Conservation (phyloP, 2,888 invertebrate species). For the Sympetrum striolatum region DNA sequence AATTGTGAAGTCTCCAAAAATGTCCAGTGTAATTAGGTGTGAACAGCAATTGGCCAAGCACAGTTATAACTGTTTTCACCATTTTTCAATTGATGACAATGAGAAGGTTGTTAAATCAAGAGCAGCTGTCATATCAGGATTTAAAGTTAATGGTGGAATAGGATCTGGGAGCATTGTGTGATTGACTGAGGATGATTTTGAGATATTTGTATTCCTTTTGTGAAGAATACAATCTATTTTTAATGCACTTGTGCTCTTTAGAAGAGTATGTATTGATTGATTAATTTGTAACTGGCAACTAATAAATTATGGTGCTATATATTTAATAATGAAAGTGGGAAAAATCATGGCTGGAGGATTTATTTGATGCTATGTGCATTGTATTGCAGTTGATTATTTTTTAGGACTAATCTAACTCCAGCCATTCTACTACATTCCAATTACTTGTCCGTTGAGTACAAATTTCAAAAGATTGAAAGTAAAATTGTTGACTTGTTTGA, state of each 20-base stretch:
- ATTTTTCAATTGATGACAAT: not conserved
- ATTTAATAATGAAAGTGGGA: not conserved
- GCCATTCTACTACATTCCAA: not conserved
- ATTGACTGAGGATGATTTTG: not conserved
- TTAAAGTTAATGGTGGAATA: constrained; percentile 13
- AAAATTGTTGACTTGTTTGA: not conserved
- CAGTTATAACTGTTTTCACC: not conserved
- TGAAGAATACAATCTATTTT: not conserved
- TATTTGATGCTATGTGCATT: too few species aligned
- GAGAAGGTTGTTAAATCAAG: not conserved
- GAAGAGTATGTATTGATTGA: not conserved
- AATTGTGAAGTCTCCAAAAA: not conserved
- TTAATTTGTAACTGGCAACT: not conserved
- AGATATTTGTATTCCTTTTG: not conserved
- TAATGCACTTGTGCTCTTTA: not conserved
- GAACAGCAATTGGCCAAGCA: not conserved
- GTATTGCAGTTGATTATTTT: too few species aligned
- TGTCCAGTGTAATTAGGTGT: not conserved
- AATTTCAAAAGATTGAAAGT: not conserved
- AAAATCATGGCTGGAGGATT: too few species aligned
- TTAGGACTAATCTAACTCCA: too few species aligned
- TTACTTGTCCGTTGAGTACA: not conserved
- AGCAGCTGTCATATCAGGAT: not conserved
- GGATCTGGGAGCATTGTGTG: constrained; percentile 27
- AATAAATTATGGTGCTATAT: not conserved